Conservation (phyloP, 92 coral and sea anemone species). For the Pocillopora meandrina region DNA sequence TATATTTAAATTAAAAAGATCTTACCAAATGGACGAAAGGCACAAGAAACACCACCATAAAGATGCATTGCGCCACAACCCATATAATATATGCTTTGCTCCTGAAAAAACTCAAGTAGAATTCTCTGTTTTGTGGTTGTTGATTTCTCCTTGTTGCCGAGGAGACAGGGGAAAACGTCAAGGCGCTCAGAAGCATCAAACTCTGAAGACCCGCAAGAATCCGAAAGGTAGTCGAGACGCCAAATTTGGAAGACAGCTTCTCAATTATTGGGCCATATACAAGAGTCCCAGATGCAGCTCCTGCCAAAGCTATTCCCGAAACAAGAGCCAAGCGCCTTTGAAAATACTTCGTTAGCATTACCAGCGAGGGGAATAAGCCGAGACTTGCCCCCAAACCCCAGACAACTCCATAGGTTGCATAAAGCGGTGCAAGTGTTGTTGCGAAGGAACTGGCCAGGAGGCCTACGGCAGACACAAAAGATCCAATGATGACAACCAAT, state of each 20-base stretch:
- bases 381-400: constrained; percentile 78
- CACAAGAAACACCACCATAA: constrained; percentile 81
- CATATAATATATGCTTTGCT: constrained; percentile 72
- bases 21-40: constrained; percentile 92
- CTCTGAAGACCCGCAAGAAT: constrained; percentile 57
- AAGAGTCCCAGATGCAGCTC: constrained; percentile 62
- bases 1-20: background rate
- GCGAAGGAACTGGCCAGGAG: constrained; percentile 66
- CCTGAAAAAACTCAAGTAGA: constrained; percentile 37
- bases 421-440: constrained; percentile 47
- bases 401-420: constrained; percentile 60
- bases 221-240: constrained; percentile 63
- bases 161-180: constrained; percentile 40
- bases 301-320: constrained; percentile 67
- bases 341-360: constrained; percentile 68
- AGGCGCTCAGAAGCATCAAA: constrained; percentile 56
- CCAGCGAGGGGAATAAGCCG: constrained; percentile 69
- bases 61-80: constrained; percentile 64
- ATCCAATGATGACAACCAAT: constrained; percentile 62
- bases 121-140: background rate
- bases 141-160: constrained; percentile 7
- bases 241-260: constrained; percentile 41
- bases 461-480: constrained; percentile 50
- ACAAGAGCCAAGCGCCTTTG: constrained; percentile 61
- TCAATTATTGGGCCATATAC: constrained; percentile 57